Conservation (phyloP, 2,888 invertebrate genomes). For the Ypsolopha scabrella region DNA sequence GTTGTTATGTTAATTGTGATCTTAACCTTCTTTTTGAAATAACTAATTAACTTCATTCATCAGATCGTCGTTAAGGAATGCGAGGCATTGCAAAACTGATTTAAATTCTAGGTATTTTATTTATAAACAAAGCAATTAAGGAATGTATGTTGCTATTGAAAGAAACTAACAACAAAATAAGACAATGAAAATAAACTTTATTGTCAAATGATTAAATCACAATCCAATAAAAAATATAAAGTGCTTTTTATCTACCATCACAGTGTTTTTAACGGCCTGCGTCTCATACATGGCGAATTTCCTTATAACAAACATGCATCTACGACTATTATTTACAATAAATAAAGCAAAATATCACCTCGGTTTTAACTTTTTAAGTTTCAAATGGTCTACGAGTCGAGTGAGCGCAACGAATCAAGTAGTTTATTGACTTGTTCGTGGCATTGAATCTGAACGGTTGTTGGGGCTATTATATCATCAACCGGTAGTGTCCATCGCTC, state of each 20-base stretch:
- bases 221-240: conserved; percentile 19
- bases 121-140: no score
- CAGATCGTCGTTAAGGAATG: no score
- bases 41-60: no score
- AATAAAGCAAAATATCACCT: no score
- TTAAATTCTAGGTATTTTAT: no score
- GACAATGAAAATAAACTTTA: conserved; percentile 21
- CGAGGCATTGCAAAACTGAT: no score
- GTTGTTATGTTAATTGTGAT: no score
- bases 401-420: conserved; percentile 7
- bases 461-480: conserved; percentile 55
- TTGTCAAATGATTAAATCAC: conserved; percentile 26
- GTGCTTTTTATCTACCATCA: conserved; percentile 31
- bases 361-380: no score
- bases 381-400: no score
- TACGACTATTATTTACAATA: conserved; percentile 12
- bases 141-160: no score
- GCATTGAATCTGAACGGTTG: conserved; percentile 59
- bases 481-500: conserved; percentile 44
- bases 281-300: conserved; percentile 8
- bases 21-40: no score
- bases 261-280: conserved; percentile 30
- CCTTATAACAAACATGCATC: conserved; percentile 9
- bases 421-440: conserved; percentile 64
- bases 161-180: background rate